Evolutionary conservation across 2,888 invertebrate genomes (phyloP).

Genomic region (Periphyllus acericola): DNA sequence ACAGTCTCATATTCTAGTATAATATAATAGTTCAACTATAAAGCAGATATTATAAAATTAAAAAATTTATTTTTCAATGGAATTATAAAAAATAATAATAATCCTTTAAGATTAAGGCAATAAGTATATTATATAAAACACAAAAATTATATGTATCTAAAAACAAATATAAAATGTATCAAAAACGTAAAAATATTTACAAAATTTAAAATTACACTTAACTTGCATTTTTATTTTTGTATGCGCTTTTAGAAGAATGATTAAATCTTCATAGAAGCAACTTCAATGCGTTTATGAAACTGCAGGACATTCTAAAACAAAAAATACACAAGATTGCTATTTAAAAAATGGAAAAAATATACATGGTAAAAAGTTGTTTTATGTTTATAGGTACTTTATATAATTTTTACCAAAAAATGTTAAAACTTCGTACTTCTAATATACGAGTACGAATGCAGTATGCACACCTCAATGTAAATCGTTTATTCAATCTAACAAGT

Average conservation of each 20-base stretch:
- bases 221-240: not conserved
- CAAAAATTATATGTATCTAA: not conserved
- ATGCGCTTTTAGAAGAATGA: not conserved
- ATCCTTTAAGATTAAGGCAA: slow-evolving; percentile 5
- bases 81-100: slow-evolving; percentile 30
- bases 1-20: too few relatives aligned
- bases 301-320: slow-evolving; percentile 46
- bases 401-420: too few relatives aligned
- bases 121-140: not conserved
- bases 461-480: too few relatives aligned
- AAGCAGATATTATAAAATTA: not conserved
- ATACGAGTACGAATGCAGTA: too few relatives aligned
- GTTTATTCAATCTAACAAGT: too few relatives aligned
- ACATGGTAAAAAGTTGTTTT: not conserved
- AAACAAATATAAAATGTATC: slow-evolving; percentile 7
- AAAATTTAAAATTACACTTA: slow-evolving; percentile 45
- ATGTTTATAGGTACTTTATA: not conserved
- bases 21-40: too few relatives aligned
- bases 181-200: slow-evolving; percentile 30
- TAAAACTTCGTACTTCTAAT: too few relatives aligned
- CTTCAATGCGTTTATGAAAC: slow-evolving; percentile 13
- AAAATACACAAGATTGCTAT: not conserved
- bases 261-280: slow-evolving; percentile 3
- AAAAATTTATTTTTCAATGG: slow-evolving; percentile 26
- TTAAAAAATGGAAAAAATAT: not conserved